Evolutionary conservation across 64 coral and sea anemone species (phyloP).

Genomic region (Orbicella faveolata): DNA sequence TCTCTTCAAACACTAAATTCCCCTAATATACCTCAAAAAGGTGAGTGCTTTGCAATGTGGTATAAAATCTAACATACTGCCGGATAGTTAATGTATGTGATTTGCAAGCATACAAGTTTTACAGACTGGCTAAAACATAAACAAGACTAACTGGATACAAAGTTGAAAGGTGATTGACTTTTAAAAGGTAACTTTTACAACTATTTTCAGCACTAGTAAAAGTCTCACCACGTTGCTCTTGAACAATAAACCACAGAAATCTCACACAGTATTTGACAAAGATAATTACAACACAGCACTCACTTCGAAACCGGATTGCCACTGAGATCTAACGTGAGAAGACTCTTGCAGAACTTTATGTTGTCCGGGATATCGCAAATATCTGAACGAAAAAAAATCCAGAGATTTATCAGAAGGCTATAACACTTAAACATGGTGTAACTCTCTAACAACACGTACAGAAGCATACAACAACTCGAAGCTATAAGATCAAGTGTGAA

Average conservation of each 20-base stretch:
- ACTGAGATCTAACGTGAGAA: slow-evolving; percentile 80
- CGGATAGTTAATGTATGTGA: neutral
- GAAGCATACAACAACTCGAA: slow-evolving; percentile 18
- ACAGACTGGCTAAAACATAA: neutral
- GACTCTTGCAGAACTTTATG: slow-evolving; percentile 94
- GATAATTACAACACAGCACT: slow-evolving; percentile 36
- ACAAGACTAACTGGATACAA: neutral
- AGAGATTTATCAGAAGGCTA: slow-evolving; percentile 10
- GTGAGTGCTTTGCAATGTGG: neutral
- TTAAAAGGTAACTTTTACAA: neutral
- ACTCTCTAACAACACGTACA: neutral
- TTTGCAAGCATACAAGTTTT: neutral
- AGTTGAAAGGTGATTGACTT: neutral
- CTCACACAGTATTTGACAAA: neutral
- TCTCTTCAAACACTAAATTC: slow-evolving; percentile 21
- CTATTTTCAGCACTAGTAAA: neutral
- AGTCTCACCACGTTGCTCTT: neutral
- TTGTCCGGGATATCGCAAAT: slow-evolving; percentile 99
- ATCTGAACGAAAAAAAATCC: slow-evolving; percentile 53
- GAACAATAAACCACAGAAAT: neutral
- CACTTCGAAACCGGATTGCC: slow-evolving; percentile 98
- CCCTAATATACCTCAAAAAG: neutral
- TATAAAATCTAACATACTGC: neutral
- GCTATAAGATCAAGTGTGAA: slow-evolving; percentile 1
- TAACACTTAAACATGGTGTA: neutral